phyloP scores from a whole-genome alignment of 2,888 invertebrate species.

The Mythimna vitellina region DNA sequence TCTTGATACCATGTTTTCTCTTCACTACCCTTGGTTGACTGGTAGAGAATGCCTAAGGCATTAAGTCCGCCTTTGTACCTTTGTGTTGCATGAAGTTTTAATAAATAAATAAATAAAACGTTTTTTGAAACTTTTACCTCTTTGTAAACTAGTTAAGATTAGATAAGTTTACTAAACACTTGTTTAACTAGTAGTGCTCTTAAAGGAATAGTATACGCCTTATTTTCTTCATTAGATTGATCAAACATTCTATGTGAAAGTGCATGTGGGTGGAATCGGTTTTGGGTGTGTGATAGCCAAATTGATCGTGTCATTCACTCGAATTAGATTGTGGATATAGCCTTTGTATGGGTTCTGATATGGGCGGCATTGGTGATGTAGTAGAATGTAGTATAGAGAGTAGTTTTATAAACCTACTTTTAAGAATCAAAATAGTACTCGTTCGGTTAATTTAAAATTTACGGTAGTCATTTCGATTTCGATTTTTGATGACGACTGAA shows the following conservation, averaged over 20 bases:
- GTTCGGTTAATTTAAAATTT: too few species aligned
- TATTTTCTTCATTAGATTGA: neutral
- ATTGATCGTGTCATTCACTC: conserved; percentile 35
- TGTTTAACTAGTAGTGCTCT: neutral
- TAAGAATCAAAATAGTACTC: neutral
- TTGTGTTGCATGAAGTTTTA: too few species aligned
- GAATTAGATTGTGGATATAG: conserved; percentile 21
- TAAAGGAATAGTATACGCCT: neutral
- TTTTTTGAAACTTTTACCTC: neutral
- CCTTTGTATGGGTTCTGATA: conserved; percentile 18
- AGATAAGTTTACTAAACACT: neutral
- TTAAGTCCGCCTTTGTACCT: too few species aligned
- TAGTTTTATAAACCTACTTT: neutral
- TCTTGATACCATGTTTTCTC: too few species aligned
- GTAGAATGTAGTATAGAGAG: neutral
- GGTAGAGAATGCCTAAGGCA: too few species aligned
- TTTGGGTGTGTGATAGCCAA: conserved; percentile 30
- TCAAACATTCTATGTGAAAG: conserved; percentile 20
- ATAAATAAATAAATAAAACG: too few species aligned
- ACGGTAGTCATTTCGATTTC: too few species aligned
- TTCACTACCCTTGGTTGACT: too few species aligned
- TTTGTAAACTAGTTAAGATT: neutral
- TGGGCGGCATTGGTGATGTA: neutral
- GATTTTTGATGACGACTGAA: too few species aligned
- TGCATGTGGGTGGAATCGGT: conserved; percentile 33